Percentiles rank a stretch among this genome's conserved stretches.
Conservation (phyloP, 1,140 invertebrate species). For the Hylyphantes graminicola region DNA sequence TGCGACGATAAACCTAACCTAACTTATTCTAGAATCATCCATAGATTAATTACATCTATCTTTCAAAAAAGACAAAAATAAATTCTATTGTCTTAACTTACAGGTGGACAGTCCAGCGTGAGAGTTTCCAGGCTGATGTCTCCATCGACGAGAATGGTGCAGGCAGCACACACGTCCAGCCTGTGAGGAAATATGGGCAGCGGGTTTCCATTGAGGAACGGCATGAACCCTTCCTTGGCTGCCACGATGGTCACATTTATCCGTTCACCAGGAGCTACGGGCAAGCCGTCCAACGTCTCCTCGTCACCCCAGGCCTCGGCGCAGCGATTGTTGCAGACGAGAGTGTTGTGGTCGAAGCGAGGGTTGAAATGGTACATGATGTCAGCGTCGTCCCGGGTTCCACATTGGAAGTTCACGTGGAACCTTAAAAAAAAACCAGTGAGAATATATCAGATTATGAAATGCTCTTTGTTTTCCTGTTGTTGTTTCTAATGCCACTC, state of each 20-base stretch:
- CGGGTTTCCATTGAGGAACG: constrained; percentile 77
- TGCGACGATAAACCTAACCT: too few species aligned
- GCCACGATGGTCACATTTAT: constrained; percentile 83
- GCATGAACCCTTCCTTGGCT: constrained; percentile 24
- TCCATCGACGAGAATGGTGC: constrained; percentile 78
- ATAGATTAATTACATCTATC: too few species aligned
- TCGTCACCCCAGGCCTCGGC: constrained; percentile 55
- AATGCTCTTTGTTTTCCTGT: too few species aligned
- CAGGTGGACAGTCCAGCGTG: constrained; percentile 40
- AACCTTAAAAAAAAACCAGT: constrained; percentile 45
- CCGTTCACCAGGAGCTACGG: constrained; percentile 74
- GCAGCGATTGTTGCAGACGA: constrained; percentile 58
- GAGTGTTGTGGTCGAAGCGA: constrained; percentile 35
- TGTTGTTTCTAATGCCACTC: too few species aligned
- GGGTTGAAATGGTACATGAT: constrained; percentile 61
- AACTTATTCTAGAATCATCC: too few species aligned
- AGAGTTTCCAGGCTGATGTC: constrained; percentile 72
- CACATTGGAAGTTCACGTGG: constrained; percentile 45
- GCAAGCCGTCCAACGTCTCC: constrained; percentile 67
- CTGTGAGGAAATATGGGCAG: constrained; percentile 80
- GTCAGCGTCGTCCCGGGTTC: constrained; percentile 26
- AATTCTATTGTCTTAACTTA: constrained; percentile 6
- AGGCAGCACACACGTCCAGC: constrained; percentile 74
- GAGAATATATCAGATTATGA: too few species aligned
- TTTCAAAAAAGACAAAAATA: background rate